A percentile compares a stretch with the other conserved stretches of the same genome.
Conservation (phyloP, 2,113 vertebrate genomes). For the Lota lota region DNA sequence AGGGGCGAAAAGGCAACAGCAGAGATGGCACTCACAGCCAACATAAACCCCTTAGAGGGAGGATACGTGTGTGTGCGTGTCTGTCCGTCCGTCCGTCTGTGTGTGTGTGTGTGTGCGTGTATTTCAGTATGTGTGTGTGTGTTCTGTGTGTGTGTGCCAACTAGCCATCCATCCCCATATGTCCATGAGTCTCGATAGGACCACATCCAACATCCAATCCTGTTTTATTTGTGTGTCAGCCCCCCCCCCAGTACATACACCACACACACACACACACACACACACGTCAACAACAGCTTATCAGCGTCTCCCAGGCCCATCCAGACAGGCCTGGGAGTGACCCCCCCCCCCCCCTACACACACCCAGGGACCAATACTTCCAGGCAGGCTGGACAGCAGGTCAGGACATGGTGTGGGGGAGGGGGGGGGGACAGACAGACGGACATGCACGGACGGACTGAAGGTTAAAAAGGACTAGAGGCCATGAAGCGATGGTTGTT, state of each 20-base stretch:
- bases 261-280: not conserved
- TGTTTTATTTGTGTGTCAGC: not conserved
- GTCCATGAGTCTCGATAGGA: not conserved
- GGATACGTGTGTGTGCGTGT: not conserved
- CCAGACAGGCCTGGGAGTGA: not conserved
- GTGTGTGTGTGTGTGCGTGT: not conserved
- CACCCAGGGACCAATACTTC: not conserved
- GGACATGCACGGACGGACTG: too few species aligned
- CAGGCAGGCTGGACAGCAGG: not conserved
- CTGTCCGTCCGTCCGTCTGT: too few species aligned
- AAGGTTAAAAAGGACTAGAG: too few species aligned
- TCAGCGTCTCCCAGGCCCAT: not conserved
- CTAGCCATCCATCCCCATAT: not conserved
- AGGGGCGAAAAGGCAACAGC: conserved; percentile 29
- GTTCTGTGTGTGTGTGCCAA: not conserved
- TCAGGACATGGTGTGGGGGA: too few species aligned
- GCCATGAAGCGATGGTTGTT: too few species aligned
- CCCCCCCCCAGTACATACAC: not conserved
- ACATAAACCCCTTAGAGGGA: too few species aligned
- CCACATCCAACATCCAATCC: not conserved
- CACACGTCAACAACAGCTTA: not conserved
- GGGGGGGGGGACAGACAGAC: too few species aligned
- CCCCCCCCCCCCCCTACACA: not conserved
- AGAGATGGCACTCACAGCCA: conserved; percentile 47
- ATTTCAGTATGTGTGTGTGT: not conserved